Base-by-base conservation (phyloP, 2,797 vertebrate genomes). In the Heteromormyrus szaboi region DNA sequence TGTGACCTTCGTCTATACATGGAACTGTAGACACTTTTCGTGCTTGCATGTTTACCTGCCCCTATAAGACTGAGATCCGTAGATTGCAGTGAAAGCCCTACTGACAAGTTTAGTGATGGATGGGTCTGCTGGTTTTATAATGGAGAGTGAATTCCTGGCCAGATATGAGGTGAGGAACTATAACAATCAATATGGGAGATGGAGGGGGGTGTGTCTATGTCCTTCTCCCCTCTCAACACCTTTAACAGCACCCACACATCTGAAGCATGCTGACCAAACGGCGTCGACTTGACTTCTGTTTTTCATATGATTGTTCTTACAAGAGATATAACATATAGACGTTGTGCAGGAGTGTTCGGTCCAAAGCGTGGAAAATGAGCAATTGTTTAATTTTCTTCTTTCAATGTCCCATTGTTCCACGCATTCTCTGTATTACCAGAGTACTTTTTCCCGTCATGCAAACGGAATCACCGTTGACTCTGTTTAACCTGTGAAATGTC, bases 121-220 rank as follows among this genome's bases (percentile, higher is more conserved):
- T 89, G 91, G 85, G 65, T 91, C 90, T 84, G 91, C 90, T 88
- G 41, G 50, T 89, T 92, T 92, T 87, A 25, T 33, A 85, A 87
- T 85, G 62, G 85, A 90, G 85, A 91, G 4, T 59, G 81, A 48
- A 37, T 85, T 85, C 84, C 29, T 90, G 91, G 90, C 91, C 44
- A 41, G 50, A 84, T 79, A 88, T 85, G 53, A 41, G 54, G 51
- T 88, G 56, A 53, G 33, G 46, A 41, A 48, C 54, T 22, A 48
- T 11, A 92, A 88, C 19, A 1, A 37, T 81, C 72, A 14, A 37
- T 14, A 85, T 19, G 89, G 41, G 84, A 90, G 48, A 50, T 56
- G 88, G 79, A 89, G 51, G 85, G 14, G 33, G 33, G 19, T 14
- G 81, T 53, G 87, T 22, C 53, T 88, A 37, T 56, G 59, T 54